Percentiles rank a stretch among this genome's conserved stretches.
Conservation (phyloP, 2,797 vertebrate genomes). For the Brachyalestes nurse region DNA sequence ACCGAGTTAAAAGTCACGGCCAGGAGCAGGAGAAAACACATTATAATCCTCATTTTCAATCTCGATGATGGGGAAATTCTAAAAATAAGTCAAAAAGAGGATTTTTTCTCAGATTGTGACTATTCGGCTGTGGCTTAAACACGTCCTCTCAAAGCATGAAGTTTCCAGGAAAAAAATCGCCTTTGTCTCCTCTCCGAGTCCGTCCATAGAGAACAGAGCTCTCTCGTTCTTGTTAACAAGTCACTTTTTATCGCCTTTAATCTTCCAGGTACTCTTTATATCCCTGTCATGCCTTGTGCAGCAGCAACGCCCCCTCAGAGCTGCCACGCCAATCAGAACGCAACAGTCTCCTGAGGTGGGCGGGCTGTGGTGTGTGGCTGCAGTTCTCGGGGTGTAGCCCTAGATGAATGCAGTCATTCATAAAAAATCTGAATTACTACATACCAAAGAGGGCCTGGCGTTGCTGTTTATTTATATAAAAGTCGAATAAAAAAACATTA, state of each 20-base stretch:
- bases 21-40: conserved; percentile 64
- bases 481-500: conserved; percentile 74
- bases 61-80: background rate
- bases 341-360: conserved; percentile 54
- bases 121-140: background rate
- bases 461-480: conserved; percentile 76
- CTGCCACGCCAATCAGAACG: conserved; percentile 69
- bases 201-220: background rate
- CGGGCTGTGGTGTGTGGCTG: conserved; percentile 34
- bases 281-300: conserved; percentile 48
- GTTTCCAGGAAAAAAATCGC: background rate
- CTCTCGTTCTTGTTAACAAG: conserved; percentile 57
- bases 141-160: background rate
- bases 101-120: background rate
- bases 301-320: conserved; percentile 64
- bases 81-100: background rate
- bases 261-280: conserved; percentile 69
- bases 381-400: conserved; percentile 67
- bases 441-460: conserved; percentile 75
- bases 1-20: conserved; percentile 68
- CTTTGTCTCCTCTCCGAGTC: too few species aligned
- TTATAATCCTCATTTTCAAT: conserved; percentile 71
- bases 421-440: conserved; percentile 80
- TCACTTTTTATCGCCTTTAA: conserved; percentile 54
- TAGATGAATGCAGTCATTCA: conserved; percentile 85